phyloP scores from a whole-genome alignment of 2,113 vertebrate species.

The Tretioscincus oriximinensis region DNA sequence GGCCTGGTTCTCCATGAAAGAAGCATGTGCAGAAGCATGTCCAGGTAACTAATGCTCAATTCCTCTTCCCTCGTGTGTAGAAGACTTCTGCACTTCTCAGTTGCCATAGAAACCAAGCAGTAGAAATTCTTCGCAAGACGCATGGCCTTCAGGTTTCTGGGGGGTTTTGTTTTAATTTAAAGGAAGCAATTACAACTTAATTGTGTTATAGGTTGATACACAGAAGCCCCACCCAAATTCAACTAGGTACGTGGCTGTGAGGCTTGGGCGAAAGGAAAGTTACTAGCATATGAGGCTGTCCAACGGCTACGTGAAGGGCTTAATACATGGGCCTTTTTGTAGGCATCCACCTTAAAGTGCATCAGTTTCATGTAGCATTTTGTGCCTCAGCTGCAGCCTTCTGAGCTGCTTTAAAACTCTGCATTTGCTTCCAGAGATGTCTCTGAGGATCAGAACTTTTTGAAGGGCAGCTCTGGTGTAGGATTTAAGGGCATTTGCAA shows the following conservation, averaged over 20 bases:
- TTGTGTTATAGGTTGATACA: not conserved
- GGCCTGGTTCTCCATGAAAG: too few relatives aligned
- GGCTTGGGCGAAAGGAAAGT: not conserved
- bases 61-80: slow-evolving; percentile 41
- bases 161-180: too few relatives aligned
- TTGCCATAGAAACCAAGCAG: slow-evolving; percentile 72
- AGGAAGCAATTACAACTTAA: not conserved
- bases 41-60: not conserved
- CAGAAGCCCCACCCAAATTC: not conserved
- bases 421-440: too few relatives aligned
- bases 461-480: too few relatives aligned
- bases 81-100: slow-evolving; percentile 46
- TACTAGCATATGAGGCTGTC: slow-evolving; percentile 32
- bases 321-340: not conserved
- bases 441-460: too few relatives aligned
- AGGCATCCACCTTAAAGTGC: too few relatives aligned
- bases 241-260: not conserved
- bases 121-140: slow-evolving; percentile 47
- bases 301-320: not conserved
- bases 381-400: too few relatives aligned
- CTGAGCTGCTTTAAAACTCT: too few relatives aligned
- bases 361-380: too few relatives aligned
- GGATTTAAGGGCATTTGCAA: too few relatives aligned
- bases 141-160: too few relatives aligned
- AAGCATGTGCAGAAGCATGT: not conserved